Evolutionary conservation across 2,113 vertebrate species (phyloP), one percentile per base, ranked within the genome.

Genomic region (Heterocephalus glaber): DNA sequence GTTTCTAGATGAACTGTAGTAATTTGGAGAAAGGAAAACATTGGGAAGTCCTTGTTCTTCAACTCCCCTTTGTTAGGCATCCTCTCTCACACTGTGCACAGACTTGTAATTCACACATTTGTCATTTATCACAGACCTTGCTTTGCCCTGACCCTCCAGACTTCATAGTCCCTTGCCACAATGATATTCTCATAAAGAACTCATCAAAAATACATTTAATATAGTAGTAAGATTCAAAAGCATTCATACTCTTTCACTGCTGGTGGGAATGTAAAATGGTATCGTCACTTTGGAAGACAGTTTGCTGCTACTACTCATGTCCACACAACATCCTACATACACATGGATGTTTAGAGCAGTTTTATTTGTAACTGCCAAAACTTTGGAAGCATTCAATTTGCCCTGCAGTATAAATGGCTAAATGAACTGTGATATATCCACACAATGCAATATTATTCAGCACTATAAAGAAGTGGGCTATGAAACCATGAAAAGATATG

Each of bases 41-140:
- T 0, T 63, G 54, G 20, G 8, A 61, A 33, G 60, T 24, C 60
- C 74, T 30, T n/a, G 8, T 9, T 33, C 26, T 90, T 65, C 66
- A n/a, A n/a, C 58, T 44, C 49, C 38, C 56, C 26, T 72, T 63
- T 44, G 47, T 12, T 0, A 54, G 41, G 63, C 44, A 35, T 30
- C 35, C 47, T 10, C 47, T 35, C 58, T 35, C 22, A 14, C 47
- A 8, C 52, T 20, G 16, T 11, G 38, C 26, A 28, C 22, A 28
- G 0, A 16, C n/a, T 8, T 38, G 3, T 16, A 33, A 22, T 0
- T 14, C 4, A 13, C 33, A 22, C 13, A 16, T 2, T 6, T 5
- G 9, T 14, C 72, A 82, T 13, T 44, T 22, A 35, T 13, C 41
- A 83, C 11, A 3, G 70, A 68, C 49, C 12, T 20, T 30, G 44